phyloP scores from a whole-genome alignment of 2,888 invertebrate species.

The Himalopsyche kuldschensis region DNA sequence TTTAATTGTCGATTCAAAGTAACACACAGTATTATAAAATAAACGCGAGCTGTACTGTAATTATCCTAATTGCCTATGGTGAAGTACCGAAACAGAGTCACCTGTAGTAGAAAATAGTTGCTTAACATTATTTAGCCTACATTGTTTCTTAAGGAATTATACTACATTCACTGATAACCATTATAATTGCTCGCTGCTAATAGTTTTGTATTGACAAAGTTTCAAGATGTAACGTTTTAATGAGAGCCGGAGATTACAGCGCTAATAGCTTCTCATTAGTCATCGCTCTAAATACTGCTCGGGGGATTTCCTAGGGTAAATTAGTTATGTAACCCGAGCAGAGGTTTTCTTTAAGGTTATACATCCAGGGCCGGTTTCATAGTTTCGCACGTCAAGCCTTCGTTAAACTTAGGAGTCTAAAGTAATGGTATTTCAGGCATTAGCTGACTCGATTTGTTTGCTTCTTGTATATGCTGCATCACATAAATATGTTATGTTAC shows the following conservation, averaged over 20 bases:
- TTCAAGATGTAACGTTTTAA: conserved; percentile 4
- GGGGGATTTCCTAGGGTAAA: background rate
- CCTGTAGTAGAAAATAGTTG: background rate
- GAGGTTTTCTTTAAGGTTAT: background rate
- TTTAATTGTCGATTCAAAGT: background rate
- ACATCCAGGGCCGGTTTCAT: background rate
- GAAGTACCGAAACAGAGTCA: background rate
- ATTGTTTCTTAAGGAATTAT: background rate
- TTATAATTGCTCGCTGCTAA: background rate
- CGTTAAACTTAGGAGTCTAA: background rate
- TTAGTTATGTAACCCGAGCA: background rate
- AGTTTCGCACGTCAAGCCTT: background rate
- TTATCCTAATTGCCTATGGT: background rate
- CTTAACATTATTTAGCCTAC: background rate
- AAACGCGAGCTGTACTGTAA: background rate
- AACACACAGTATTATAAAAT: background rate
- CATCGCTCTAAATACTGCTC: background rate
- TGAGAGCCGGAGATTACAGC: conserved; percentile 5
- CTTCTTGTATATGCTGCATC: background rate
- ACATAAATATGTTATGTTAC: background rate
- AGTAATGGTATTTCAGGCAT: background rate
- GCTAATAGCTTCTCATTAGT: conserved; percentile 14
- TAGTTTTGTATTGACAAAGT: conserved; percentile 25
- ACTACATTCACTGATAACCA: background rate
- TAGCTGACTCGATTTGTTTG: background rate